Evolutionary conservation across 2,888 invertebrate species (phyloP).

Genomic region (Tineola bisselliella): DNA sequence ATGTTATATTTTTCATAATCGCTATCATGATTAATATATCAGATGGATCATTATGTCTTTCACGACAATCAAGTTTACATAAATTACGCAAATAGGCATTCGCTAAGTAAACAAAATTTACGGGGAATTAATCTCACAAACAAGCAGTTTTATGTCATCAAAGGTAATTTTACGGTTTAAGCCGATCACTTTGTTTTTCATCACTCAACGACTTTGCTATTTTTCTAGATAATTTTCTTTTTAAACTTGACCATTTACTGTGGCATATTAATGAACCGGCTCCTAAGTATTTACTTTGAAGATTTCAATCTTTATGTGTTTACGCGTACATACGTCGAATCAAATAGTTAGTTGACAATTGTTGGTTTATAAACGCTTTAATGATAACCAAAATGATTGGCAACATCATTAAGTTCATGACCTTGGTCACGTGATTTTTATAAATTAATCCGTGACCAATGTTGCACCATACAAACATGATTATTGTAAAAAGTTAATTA

Average conservation of each 20-base stretch:
- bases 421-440: neutral
- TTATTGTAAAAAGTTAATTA: neutral
- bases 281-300: too few species aligned
- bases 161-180: slow-evolving; percentile 3
- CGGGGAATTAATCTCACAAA: slow-evolving; percentile 2
- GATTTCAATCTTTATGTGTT: too few species aligned
- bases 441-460: slow-evolving; percentile 2
- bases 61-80: neutral
- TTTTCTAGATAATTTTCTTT: neutral
- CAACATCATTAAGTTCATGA: neutral
- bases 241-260: neutral
- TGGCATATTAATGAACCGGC: too few species aligned
- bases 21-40: too few species aligned
- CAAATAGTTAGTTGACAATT: neutral
- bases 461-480: neutral
- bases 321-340: too few species aligned
- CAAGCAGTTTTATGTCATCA: slow-evolving; percentile 6
- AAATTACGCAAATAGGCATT: neutral
- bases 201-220: slow-evolving; percentile 2
- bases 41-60: neutral
- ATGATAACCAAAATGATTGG: neutral
- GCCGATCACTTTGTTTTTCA: slow-evolving; percentile 6
- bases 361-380: neutral
- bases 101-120: neutral
- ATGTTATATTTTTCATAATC: too few species aligned